A percentile compares a stretch with the other conserved stretches of the same genome.
phyloP scores from a whole-genome alignment of 2,113 vertebrate species.

The Neolamprologus sp. region DNA sequence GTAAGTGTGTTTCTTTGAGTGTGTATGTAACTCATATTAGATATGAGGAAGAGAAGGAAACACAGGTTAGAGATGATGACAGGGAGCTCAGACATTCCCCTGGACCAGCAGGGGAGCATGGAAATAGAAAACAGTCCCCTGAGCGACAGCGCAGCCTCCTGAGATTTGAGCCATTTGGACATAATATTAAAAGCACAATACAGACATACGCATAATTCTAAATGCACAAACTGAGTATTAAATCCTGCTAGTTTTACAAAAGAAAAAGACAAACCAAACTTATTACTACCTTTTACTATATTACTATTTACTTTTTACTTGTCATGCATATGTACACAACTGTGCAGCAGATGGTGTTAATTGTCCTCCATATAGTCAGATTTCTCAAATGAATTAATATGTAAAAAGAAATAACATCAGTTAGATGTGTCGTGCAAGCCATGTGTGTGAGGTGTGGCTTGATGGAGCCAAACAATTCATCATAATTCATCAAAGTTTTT shows the following conservation, averaged over 20 bases:
- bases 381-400: not conserved
- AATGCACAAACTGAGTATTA: not conserved
- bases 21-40: conserved; percentile 41
- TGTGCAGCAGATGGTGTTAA: not conserved
- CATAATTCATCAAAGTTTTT: not conserved
- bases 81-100: conserved; percentile 48
- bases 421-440: not conserved
- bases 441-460: not conserved
- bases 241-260: not conserved
- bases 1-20: conserved; percentile 42
- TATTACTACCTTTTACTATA: not conserved
- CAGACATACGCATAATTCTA: not conserved
- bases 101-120: conserved; percentile 41
- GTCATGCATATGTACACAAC: not conserved
- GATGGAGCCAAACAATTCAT: not conserved
- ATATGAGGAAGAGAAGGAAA: conserved; percentile 41
- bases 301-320: not conserved
- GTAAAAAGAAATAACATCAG: not conserved
- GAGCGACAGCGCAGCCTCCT: conserved; percentile 23
- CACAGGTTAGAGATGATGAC: conserved; percentile 52
- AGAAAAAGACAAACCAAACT: not conserved
- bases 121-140: conserved; percentile 13
- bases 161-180: conserved; percentile 32
- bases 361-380: not conserved
- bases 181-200: not conserved